A percentile compares a stretch with the other conserved stretches of the same genome.
Evolutionary conservation across 2,888 invertebrate genomes (phyloP).

Genomic region (Epinotia ramella): DNA sequence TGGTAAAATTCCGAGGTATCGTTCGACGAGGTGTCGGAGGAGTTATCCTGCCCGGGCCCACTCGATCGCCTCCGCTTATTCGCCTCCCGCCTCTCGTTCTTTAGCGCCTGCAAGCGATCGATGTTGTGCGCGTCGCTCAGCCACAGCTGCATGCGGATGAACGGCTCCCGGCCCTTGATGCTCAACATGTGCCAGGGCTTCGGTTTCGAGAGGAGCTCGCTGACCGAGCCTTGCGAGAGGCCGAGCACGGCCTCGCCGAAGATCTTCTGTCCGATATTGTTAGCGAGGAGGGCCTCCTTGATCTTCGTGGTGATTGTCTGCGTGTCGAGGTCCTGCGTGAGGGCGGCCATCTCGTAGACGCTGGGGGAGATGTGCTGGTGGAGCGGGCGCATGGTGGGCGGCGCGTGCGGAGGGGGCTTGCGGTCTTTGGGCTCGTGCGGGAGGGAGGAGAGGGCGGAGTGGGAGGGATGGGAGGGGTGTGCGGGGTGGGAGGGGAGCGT

Average conservation of each 20-base stretch:
- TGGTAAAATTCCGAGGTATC: slow-evolving; percentile 96
- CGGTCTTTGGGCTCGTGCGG: slow-evolving; percentile 86
- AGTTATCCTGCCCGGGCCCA: slow-evolving; percentile 93
- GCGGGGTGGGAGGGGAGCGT: too few species aligned
- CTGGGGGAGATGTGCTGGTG: slow-evolving; percentile 96
- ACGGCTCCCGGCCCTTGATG: slow-evolving; percentile 98
- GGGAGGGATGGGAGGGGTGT: slow-evolving; percentile 49
- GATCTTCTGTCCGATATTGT: slow-evolving; percentile 99
- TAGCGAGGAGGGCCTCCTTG: slow-evolving; percentile 97
- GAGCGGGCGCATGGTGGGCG: slow-evolving; percentile 89
- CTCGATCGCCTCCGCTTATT: slow-evolving; percentile 95
- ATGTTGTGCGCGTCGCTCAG: slow-evolving; percentile 97
- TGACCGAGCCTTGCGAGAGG: slow-evolving; percentile 98
- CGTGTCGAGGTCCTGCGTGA: slow-evolving; percentile 98
- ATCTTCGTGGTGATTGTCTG: slow-evolving; percentile 98
- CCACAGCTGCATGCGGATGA: slow-evolving; percentile 98
- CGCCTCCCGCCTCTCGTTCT: slow-evolving; percentile 95
- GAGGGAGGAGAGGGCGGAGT: slow-evolving; percentile 88
- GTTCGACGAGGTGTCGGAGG: slow-evolving; percentile 94
- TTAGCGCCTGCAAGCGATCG: slow-evolving; percentile 95
- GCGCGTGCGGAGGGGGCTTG: slow-evolving; percentile 85
- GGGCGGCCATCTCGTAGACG: slow-evolving; percentile 98
- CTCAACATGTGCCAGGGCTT: slow-evolving; percentile 99
- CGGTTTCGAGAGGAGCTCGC: slow-evolving; percentile 98
- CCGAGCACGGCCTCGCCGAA: slow-evolving; percentile 99